Evolutionary conservation across 2,797 vertebrate genomes (phyloP).

Genomic region (Macropodus opercularis): DNA sequence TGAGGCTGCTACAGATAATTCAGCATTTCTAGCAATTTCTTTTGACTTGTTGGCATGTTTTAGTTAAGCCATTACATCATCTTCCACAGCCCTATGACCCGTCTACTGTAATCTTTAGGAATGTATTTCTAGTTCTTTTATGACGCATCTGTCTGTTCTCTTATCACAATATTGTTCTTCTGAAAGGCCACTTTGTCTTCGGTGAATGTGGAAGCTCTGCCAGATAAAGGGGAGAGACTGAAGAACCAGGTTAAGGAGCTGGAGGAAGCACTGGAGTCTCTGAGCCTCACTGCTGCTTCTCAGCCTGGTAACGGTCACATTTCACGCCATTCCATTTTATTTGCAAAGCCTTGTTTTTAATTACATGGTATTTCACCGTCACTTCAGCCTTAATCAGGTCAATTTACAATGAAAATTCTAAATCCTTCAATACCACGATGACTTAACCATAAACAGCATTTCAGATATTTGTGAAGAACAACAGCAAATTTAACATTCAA

Average conservation of each 20-base stretch:
- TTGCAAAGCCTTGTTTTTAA: no score
- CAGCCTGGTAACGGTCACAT: slow-evolving; percentile 53
- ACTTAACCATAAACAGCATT: no score
- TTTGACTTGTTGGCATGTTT: neutral
- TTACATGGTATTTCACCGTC: neutral
- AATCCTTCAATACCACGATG: no score
- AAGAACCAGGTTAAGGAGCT: slow-evolving; percentile 88
- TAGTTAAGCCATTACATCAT: neutral
- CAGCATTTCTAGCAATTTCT: neutral
- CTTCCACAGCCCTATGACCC: neutral
- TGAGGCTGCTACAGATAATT: neutral
- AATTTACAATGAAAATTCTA: no score
- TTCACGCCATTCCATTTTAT: neutral
- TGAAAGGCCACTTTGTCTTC: slow-evolving; percentile 84
- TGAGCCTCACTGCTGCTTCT: slow-evolving; percentile 76
- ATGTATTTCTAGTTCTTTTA: neutral
- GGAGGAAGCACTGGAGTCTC: slow-evolving; percentile 83
- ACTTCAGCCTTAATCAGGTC: neutral
- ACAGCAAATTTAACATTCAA: no score
- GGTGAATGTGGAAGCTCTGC: slow-evolving; percentile 88
- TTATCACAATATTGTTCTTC: no score
- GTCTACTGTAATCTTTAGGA: neutral
- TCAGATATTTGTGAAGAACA: no score
- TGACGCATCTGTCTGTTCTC: neutral
- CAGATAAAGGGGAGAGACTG: slow-evolving; percentile 91